Base-by-base conservation (phyloP, 2,113 vertebrate genomes). In the Pholis gunnellus region DNA sequence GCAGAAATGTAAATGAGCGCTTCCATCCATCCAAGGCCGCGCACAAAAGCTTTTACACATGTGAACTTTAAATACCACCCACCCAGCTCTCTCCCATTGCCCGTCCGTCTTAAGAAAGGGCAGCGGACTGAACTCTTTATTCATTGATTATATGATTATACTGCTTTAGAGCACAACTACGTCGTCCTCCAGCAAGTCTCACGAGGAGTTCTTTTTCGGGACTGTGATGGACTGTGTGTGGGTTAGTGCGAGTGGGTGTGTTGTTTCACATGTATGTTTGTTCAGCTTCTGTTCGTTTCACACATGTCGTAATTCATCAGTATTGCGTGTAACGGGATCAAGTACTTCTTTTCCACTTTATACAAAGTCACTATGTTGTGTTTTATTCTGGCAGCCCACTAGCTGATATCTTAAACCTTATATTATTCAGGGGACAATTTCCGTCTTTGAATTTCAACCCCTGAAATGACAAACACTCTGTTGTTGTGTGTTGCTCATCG, bases 21-120 rank as follows among this genome's bases (percentile, higher is more conserved):
- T 65, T 87, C 85, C 87, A 80, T 86, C 89, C 81, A 77, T 79
- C 84, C 69, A 83, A 75, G 80, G 89, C 87, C 29, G 59, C 18
- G 63, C 83, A 89, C 73, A 84, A 81, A 34, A 93, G 90, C 88
- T 69, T 85, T 86, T 67, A 69, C 74, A 81, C 80, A 82, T 72
- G 83, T 91, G 89, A 93, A 92, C 93, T 94, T 90, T 92, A 93
- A 94, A 94, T 92, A 90, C 88, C 91, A 91, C 81, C 90, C 87
- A 91, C 85, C 76, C 64, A 38, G 86, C 84, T 85, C 83, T 63
- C 65, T 87, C 72, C 75, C 54, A n/a, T n/a, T 68, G 81, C 80
- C 73, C 44, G 52, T 86, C 88, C 83, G 83, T 91, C 82, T 93
- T n/a, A 44, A 90, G 67, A 89, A 89, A 92, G 85, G 90, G 64